Base-by-base conservation (phyloP, 1,140 invertebrate species). In the Papilio glaucus region DNA sequence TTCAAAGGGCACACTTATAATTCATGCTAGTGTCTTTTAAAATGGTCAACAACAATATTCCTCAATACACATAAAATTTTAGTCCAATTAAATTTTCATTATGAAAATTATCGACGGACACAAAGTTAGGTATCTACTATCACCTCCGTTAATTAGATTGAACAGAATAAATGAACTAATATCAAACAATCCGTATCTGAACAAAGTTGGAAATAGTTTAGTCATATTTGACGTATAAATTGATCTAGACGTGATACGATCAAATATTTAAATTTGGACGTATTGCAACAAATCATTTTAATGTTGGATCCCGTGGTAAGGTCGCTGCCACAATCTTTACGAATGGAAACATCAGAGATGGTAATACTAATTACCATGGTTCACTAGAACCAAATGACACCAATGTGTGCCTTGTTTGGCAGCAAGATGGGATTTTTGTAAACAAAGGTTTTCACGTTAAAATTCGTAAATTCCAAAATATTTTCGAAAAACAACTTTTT, bases 181-280 rank as follows among this genome's bases (percentile, higher is more conserved):
- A 49, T 49, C 45, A 18, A 49, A 18, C 45, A 45, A 45, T 15
- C 15, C 6, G 45, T 49, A 49, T 49, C 6, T 18, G 18, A 49
- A 8, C 21, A 18, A 45, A 49, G 7, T 49, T 49, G 7, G 1
- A 18, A 49, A 49, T 21, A 18, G 8, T 49, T 21, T 15, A 5
- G 7, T 8, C 42, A 18, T 45, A 7, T 45, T 45, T 21, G 45
- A 49, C 21, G 18, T 49, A 9, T 15, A 8, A 45, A 7, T 49
- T 49, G 21, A 15, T 49, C 45, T 49, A 49, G 45, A 49, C 45
- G 18, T 49, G 18, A 49, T 49, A 21, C 4, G 45, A 49, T 49
- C 45, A 49, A 49, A 49, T 7, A 49, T 21, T 49, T 49, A 7
- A 10, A 49, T 7, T 1, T 49, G 21, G 3, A 49, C 29, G 29